Percentiles rank a stretch among this genome's conserved stretches.
Evolutionary conservation across 1,140 invertebrate species (phyloP).

Genomic region (Drosophila mojavensis): DNA sequence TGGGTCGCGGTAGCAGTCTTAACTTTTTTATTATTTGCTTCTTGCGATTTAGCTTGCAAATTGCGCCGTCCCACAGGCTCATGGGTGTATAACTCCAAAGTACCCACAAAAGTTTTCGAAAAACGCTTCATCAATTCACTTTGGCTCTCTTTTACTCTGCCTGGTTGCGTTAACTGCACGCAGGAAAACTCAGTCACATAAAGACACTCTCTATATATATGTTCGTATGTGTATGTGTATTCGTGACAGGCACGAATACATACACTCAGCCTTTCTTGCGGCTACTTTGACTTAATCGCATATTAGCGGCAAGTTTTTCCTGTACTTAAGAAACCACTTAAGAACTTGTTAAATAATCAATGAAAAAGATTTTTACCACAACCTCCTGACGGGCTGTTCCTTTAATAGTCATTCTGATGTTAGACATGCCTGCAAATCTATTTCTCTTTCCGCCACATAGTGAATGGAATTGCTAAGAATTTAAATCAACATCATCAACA

Average conservation of each 20-base stretch:
- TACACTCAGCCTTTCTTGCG: conserved; percentile 20
- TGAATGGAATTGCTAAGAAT: background rate
- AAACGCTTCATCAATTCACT: conserved; percentile 78
- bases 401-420: conserved; percentile 30
- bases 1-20: conserved; percentile 48
- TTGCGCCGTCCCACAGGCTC: conserved; percentile 35
- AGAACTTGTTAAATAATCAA: conserved; percentile 84
- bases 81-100: conserved; percentile 27
- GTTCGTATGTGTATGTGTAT: background rate
- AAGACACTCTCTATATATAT: conserved; percentile 29
- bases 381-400: conserved; percentile 8
- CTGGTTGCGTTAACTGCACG: conserved; percentile 50
- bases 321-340: conserved; percentile 83
- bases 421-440: conserved; percentile 3
- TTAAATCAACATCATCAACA: background rate
- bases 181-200: conserved; percentile 19
- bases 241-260: background rate
- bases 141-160: conserved; percentile 50
- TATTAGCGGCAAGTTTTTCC: conserved; percentile 77
- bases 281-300: conserved; percentile 80
- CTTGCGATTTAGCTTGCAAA: conserved; percentile 54
- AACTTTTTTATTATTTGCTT: conserved; percentile 58
- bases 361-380: conserved; percentile 72
- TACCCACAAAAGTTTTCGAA: conserved; percentile 59
- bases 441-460: background rate